phyloP scores from a whole-genome alignment of 2,797 vertebrate species.

The Pyrocephalus nanus region DNA sequence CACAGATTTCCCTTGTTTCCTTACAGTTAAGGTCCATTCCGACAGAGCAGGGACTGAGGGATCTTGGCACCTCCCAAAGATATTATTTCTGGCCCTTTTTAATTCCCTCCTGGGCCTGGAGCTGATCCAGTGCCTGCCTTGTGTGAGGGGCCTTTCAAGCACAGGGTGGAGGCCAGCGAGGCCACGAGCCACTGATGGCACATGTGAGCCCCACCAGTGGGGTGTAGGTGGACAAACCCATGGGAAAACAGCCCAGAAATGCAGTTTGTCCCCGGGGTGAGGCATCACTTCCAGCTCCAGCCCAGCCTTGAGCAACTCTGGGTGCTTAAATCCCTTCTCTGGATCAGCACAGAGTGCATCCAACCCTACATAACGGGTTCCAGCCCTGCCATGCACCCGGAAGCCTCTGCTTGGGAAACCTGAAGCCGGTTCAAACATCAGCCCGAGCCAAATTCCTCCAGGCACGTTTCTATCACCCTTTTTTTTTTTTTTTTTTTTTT shows the following conservation, averaged over 20 bases:
- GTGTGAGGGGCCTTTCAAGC: not conserved
- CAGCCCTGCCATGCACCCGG: not conserved
- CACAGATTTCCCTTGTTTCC: not conserved
- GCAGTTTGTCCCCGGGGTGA: fast-evolving
- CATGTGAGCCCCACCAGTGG: fast-evolving
- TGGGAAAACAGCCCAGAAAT: not conserved
- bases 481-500: not conserved
- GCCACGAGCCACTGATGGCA: not conserved
- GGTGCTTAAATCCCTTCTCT: not conserved
- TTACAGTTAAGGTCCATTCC: fast-evolving
- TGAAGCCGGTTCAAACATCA: not conserved
- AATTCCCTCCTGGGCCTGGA: fast-evolving
- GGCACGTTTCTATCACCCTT: not conserved
- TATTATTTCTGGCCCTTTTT: not conserved
- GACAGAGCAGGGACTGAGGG: fast-evolving
- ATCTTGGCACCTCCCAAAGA: fast-evolving
- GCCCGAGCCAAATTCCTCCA: not conserved
- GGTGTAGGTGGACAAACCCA: not conserved
- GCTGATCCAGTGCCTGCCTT: not conserved
- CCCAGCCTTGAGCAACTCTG: not conserved
- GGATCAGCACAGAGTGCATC: not conserved
- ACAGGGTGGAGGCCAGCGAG: not conserved
- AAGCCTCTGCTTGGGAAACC: not conserved
- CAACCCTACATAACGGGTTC: fast-evolving
- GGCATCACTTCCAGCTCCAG: not conserved